Base-by-base conservation (phyloP, 2,113 vertebrate species). In the Cynoglossus semilaevis region DNA sequence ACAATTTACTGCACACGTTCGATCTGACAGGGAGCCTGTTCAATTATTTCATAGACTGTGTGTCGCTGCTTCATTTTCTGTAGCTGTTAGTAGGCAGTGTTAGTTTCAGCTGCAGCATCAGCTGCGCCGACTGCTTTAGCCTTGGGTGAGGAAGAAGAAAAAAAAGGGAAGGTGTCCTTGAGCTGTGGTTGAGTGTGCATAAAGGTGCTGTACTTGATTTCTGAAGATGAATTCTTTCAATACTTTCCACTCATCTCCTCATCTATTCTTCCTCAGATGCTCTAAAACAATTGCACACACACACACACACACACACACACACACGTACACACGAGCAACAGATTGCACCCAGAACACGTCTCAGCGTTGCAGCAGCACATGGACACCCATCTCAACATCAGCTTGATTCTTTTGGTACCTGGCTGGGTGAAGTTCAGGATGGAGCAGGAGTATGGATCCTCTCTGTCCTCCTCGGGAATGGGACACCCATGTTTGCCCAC, bases 361-460 rank as follows among this genome's bases (percentile, higher is more conserved):
- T 45, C 9, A 1, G 22, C 7, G 11, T 37, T 29, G 17, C 18
- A 38, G 58, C 61, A 22, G 19, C 46, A 52, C 9, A 67, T 5
- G 15, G 18, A 18, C 22, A 10, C 15, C 46, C 40, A 10, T 58
- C 2, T 50, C 22, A 40, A 34, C 19, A 15, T 40, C 40, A 43
- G 17, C 12, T 4, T 8, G 34, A 13, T 55, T 7, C 0, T 1
- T 7, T 3, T 35, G 4, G 53, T 90, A 97, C 96, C 93, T 90
- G 93, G 93, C 47, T 92, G 81, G 0, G 92, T 95, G 89, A 98
- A 90, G 90, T 98, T 98, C 70, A 98, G 91, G 41, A 94, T 90
- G 45, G 82, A 90, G 88, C 97, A 99, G 76, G 97, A 98, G 69
- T 97, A 99, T 1, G 92, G 93, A 38, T 98, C 95, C 73, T 97